Evolutionary conservation across 2,113 vertebrate genomes (phyloP), one percentile per base, ranked within the genome.

Genomic region (Hepsetus odoe): DNA sequence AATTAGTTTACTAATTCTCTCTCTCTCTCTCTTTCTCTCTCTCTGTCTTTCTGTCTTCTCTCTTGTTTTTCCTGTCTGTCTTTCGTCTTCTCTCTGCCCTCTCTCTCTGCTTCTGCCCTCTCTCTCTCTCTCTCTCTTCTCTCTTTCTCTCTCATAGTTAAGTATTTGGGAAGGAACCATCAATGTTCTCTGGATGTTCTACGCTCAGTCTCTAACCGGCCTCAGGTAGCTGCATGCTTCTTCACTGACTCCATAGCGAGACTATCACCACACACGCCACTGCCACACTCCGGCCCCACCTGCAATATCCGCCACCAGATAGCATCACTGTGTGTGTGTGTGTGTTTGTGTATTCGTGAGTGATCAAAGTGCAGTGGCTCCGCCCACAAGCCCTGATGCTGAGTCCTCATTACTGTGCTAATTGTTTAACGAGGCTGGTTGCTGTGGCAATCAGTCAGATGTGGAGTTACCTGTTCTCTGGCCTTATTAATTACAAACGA

Each of bases 141-240:
- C n/a, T 33, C 33, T 64, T 2, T 75, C 18, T 77, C 49, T 59
- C 28, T 85, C 42, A 76, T 53, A 94, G 32, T 85, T 95, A 80
- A 93, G 94, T 79, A 95, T 95, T 59, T 96, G 95, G 94, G 94
- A 95, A 86, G 94, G 95, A 18, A 96, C 94, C 18, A 95, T 93
- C 1, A 94, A 95, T 14, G 83, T 95, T 82, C 81, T 1, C 87
- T 96, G 49, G 93, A 95, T 38, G 91, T 94, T 69, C 92, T 95
- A 68, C 87, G 92, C 0, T 88, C 87, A 67, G 81, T 95, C 0
- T 59, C 82, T 71, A 93, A 93, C 91, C 20, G 93, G 93, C 1
- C 87, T 85, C 82, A 92, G n/a, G n/a, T n/a, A 69, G 30, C 81
- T 95, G 59, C 78, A 87, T 1, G 89, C 83, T 95, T 93, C 80